Base-by-base conservation (phyloP, 2,797 vertebrate species). In the Dipus sagitta region DNA sequence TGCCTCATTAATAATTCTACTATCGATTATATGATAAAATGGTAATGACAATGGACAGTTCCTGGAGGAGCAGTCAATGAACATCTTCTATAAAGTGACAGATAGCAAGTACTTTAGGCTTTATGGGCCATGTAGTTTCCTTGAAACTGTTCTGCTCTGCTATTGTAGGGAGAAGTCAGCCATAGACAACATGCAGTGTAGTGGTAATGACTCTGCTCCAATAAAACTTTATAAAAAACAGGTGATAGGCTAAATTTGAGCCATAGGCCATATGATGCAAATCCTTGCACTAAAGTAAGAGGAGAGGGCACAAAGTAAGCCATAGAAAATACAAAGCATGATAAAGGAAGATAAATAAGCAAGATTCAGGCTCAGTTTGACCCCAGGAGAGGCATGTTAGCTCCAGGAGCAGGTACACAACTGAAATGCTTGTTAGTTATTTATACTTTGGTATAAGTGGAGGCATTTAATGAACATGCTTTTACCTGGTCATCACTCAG, bases 171-270 rank as follows among this genome's bases (percentile, higher is more conserved):
- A 71, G 32, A 79, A 88, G 68, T 21, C 4, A 60, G 68, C 76
- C 67, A 62, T 68, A 60, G 60, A 85, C 52, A 79, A 85, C 26
- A 58, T 60, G 67, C 60, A 79, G 54, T 79, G 64, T 38, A 79
- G 62, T 23, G 12, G 17, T 32, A 74, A 68, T 68, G 20, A 32
- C 15, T 81, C 9, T 52, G 18, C 64, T 90, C 70, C 84, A 83
- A 91, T 91, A 72, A 87, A 91, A 77, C 20, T 77, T 87, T 38
- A 64, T 58, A 75, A 71, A 47, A 92, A 92, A 70, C 23, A 90
- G 17, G 18, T 54, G 15, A n/a, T 76, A 70, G 38, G 34, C 68
- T 83, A 68, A 77, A 80, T 62, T 75, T 80, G 23, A 20, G 26
- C 67, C 60, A 62, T 6, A 47, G 21, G 34, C 42, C 70, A 74